Conservation (phyloP, 2,113 vertebrate genomes). For the Xyrauchen texanus region DNA sequence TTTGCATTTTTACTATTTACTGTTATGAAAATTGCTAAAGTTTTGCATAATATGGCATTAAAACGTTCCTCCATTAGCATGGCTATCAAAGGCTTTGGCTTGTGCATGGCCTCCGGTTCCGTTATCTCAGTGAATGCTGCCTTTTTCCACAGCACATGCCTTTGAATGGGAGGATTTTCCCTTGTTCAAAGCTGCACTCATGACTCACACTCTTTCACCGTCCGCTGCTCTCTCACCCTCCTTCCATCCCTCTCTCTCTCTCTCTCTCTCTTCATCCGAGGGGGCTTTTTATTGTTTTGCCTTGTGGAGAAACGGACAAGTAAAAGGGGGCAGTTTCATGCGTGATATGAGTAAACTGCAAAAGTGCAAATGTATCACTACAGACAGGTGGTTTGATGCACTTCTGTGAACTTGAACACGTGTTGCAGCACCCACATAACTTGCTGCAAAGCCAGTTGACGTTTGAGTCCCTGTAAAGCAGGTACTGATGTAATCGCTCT, state of each 20-base stretch:
- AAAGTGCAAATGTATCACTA: conserved; percentile 15
- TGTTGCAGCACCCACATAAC: not conserved
- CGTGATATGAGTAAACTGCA: conserved; percentile 38
- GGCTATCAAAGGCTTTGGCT: conserved; percentile 4
- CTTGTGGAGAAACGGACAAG: conserved; percentile 10
- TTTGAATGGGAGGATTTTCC: conserved; percentile 29
- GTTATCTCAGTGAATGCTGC: conserved; percentile 24
- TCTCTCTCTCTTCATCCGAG: not conserved
- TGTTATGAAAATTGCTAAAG: not conserved
- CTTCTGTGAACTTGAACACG: conserved; percentile 24
- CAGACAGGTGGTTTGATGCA: conserved; percentile 24
- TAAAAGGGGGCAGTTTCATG: conserved; percentile 15
- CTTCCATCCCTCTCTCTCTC: not conserved
- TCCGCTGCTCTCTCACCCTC: not conserved
- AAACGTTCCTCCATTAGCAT: not conserved
- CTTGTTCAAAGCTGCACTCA: conserved; percentile 27
- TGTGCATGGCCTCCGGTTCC: conserved; percentile 15
- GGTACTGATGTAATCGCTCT: too few relatives aligned
- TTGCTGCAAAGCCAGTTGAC: not conserved
- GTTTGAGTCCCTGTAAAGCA: not conserved
- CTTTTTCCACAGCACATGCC: conserved; percentile 14
- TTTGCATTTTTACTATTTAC: not conserved
- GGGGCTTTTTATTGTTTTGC: conserved; percentile 28
- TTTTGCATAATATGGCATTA: not conserved
- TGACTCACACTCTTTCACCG: not conserved